These are phyloP conservation scores for Chiloscyllium plagiosum DNA, from an alignment of 2,113 vertebrate species.

Conservation along the genomic window DNA sequence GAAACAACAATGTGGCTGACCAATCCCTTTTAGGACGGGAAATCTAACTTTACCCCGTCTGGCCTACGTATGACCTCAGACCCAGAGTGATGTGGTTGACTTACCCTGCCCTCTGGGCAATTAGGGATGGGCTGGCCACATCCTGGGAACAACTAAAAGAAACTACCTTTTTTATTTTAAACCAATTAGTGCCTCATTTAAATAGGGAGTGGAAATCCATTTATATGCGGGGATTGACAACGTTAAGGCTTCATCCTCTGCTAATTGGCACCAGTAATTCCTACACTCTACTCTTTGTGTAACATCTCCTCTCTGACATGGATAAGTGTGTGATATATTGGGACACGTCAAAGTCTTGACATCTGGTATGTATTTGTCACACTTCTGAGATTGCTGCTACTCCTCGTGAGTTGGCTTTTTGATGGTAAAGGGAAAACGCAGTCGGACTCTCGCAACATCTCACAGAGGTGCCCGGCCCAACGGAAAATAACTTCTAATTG, in stretches of 20 bases:
- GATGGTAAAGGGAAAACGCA: not conserved
- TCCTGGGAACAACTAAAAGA: not conserved
- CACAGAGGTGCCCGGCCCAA: not conserved
- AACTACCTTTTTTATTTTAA: not conserved
- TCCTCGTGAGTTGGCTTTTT: not conserved
- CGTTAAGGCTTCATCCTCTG: not conserved
- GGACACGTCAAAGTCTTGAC: not conserved
- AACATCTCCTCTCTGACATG: not conserved
- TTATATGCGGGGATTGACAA: not conserved
- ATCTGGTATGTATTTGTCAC: not conserved
- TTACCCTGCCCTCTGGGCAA: too few species aligned
- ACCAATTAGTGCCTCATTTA: not conserved
- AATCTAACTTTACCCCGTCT: too few species aligned
- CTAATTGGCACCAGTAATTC: not conserved
- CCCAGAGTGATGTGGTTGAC: too few species aligned
- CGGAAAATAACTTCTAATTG: slow-evolving; percentile 10
- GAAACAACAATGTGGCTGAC: too few species aligned
- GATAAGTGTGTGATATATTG: not conserved
- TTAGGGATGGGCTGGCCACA: too few species aligned
- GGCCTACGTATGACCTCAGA: too few species aligned
- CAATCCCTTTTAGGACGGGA: too few species aligned
- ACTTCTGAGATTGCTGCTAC: too few species aligned
- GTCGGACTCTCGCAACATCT: not conserved
- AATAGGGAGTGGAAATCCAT: not conserved
- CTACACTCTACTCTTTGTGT: not conserved